These are phyloP conservation scores for Platycnemis pennipes DNA, from an alignment of 2,888 invertebrate genomes.

Conservation along the genomic window DNA sequence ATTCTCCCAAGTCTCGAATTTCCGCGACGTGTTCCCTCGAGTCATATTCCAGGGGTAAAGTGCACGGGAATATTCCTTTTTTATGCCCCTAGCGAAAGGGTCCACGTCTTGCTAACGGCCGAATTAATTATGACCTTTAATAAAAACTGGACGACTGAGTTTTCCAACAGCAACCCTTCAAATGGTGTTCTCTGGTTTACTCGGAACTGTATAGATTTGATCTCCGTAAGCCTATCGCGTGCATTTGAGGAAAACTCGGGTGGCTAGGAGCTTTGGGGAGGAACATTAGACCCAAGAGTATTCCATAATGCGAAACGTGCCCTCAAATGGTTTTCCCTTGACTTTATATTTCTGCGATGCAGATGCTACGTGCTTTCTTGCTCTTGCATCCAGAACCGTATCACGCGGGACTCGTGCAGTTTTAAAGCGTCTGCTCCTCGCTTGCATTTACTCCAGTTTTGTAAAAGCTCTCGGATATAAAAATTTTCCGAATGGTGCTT, in stretches of 20 bases:
- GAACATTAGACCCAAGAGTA: not conserved
- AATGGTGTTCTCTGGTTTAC: not conserved
- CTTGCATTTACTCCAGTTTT: constrained; percentile 12
- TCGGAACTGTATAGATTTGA: not conserved
- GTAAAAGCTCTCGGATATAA: not conserved
- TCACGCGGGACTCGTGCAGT: not conserved
- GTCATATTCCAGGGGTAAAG: not conserved
- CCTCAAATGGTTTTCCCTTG: not conserved
- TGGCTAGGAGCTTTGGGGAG: not conserved
- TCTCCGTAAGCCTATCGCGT: not conserved
- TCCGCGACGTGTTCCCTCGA: not conserved
- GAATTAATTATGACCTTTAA: not conserved
- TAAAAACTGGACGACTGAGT: not conserved
- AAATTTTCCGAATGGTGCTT: not conserved
- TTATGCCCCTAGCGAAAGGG: not conserved
- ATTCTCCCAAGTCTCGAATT: not conserved
- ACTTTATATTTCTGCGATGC: not conserved
- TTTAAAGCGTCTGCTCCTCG: not conserved
- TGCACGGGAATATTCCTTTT: not conserved
- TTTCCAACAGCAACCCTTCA: not conserved
- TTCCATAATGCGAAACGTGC: not conserved
- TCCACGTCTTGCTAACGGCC: not conserved
- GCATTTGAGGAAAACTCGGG: not conserved
- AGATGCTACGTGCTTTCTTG: not conserved
- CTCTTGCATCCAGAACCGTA: not conserved